Evolutionary conservation across 2,888 invertebrate genomes (phyloP).

Genomic region (Drosophila vallismaia): DNA sequence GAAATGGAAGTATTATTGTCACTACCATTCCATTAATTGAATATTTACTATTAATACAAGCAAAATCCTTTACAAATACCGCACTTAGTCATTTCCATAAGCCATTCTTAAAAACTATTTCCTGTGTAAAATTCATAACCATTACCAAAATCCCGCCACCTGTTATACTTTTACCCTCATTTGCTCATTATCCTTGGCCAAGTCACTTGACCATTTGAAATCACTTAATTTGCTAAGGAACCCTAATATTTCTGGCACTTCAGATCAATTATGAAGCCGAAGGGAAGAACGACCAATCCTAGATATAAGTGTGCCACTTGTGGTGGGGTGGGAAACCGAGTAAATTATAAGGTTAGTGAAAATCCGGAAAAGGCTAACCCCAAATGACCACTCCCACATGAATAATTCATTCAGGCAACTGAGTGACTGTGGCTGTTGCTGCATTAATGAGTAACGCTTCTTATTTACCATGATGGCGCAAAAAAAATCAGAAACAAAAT

Average conservation of each 20-base stretch:
- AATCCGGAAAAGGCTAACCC: slow-evolving; percentile 39
- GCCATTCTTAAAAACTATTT: slow-evolving; percentile 3
- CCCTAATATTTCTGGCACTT: slow-evolving; percentile 48
- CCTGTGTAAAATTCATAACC: slow-evolving; percentile 3
- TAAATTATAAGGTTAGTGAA: slow-evolving; percentile 54
- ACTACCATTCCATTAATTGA: background rate
- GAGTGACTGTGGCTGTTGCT: slow-evolving; percentile 52
- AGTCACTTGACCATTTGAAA: slow-evolving; percentile 61
- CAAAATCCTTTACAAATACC: background rate
- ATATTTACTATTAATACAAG: background rate
- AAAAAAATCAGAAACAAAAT: slow-evolving; percentile 47
- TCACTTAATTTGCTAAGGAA: slow-evolving; percentile 61
- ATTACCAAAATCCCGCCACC: slow-evolving; percentile 41
- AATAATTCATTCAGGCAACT: slow-evolving; percentile 66
- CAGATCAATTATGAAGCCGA: slow-evolving; percentile 53
- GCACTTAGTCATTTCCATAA: background rate
- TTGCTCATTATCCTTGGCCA: slow-evolving; percentile 11
- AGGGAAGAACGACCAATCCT: slow-evolving; percentile 12
- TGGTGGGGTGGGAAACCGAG: slow-evolving; percentile 33
- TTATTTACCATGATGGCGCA: slow-evolving; percentile 77
- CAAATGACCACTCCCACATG: slow-evolving; percentile 53
- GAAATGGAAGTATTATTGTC: background rate
- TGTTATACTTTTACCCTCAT: slow-evolving; percentile 45
- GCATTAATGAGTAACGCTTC: slow-evolving; percentile 76
- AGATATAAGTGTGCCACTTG: slow-evolving; percentile 71